phyloP scores from a whole-genome alignment of 2,797 vertebrate genomes.

The Chelon auratus region DNA sequence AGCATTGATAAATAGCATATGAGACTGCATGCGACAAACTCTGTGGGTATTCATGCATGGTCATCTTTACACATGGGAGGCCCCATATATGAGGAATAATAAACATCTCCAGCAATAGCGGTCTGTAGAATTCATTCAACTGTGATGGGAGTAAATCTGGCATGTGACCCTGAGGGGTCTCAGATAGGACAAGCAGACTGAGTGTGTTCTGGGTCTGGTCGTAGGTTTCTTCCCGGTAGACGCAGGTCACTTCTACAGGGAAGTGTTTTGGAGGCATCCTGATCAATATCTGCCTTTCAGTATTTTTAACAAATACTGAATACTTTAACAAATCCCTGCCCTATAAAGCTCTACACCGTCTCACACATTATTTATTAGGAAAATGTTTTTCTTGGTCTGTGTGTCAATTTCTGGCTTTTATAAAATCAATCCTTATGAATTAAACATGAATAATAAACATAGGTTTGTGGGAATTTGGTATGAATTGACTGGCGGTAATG shows the following conservation, averaged over 20 bases:
- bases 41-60: slow-evolving; percentile 28
- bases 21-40: slow-evolving; percentile 2
- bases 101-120: background rate
- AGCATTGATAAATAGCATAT: slow-evolving; percentile 16
- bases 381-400: slow-evolving; percentile 1
- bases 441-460: background rate
- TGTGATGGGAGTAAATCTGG: slow-evolving; percentile 45
- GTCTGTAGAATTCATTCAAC: slow-evolving; percentile 11
- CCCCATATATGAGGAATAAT: slow-evolving; percentile 18
- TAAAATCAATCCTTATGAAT: slow-evolving; percentile 1
- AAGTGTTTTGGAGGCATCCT: slow-evolving; percentile 6
- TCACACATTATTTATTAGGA: background rate
- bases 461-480: too few species aligned
- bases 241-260: slow-evolving; percentile 11
- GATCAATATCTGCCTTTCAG: slow-evolving; percentile 41
- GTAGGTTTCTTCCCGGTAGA: slow-evolving; percentile 6
- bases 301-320: slow-evolving; percentile 10
- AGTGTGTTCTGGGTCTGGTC: background rate
- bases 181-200: slow-evolving; percentile 16
- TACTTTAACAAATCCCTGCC: slow-evolving; percentile 6
- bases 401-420: background rate
- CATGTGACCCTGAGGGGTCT: slow-evolving; percentile 21
- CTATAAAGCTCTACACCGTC: background rate
- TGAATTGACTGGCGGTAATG: too few species aligned
- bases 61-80: slow-evolving; percentile 1